A percentile compares a stretch with the other conserved stretches of the same genome.
phyloP scores from a whole-genome alignment of 2,888 invertebrate species.

The Cryptocephalus moraei region DNA sequence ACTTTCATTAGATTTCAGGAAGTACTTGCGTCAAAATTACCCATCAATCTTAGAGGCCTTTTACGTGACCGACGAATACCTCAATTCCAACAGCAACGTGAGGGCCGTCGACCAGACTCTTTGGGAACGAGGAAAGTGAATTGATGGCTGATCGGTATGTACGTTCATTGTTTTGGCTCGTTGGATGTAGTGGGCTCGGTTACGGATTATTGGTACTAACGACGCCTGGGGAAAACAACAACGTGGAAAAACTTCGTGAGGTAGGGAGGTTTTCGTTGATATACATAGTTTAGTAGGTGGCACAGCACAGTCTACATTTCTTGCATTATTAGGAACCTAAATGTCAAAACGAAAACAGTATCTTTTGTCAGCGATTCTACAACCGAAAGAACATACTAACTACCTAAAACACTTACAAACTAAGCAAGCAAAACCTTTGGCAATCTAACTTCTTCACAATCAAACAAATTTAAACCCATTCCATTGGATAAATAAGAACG shows the following conservation, averaged over 20 bases:
- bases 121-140: constrained; percentile 45
- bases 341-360: too few species aligned
- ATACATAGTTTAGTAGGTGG: too few species aligned
- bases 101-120: constrained; percentile 46
- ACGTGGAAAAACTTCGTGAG: constrained; percentile 19
- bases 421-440: too few species aligned
- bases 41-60: constrained; percentile 57
- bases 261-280: too few species aligned
- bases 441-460: too few species aligned
- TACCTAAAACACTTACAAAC: too few species aligned
- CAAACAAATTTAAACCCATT: too few species aligned
- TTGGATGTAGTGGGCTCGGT: constrained; percentile 49
- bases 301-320: too few species aligned
- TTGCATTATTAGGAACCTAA: too few species aligned
- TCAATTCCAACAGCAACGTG: constrained; percentile 41
- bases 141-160: constrained; percentile 32
- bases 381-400: too few species aligned
- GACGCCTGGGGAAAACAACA: constrained; percentile 39
- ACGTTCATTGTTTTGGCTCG: constrained; percentile 48
- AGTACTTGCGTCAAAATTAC: constrained; percentile 55
- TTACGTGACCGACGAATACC: constrained; percentile 56
- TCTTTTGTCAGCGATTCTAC: too few species aligned
- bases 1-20: constrained; percentile 53
- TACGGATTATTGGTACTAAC: constrained; percentile 49
- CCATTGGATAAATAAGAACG: too few species aligned